Base-by-base conservation (phyloP, 2,797 vertebrate species). In the Sarcoramphus papa region DNA sequence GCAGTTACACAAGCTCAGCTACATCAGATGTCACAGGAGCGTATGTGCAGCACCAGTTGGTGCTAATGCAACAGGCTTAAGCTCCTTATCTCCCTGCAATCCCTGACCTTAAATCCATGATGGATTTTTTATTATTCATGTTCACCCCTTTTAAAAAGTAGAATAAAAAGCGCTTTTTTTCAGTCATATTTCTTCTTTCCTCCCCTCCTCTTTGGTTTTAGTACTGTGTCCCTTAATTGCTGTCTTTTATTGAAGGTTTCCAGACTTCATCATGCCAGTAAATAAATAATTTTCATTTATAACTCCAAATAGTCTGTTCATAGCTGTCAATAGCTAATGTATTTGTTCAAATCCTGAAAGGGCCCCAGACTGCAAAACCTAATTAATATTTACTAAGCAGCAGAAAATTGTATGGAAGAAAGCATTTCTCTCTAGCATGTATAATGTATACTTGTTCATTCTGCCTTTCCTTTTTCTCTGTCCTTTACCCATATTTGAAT, bases 341-440 rank as follows among this genome's bases (percentile, higher is more conserved):
- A 88, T 73, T 81, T 12, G 3, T 86, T 45, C 85, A 28, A 77
- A 79, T 83, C 40, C 68, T 85, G 53, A 87, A 90, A 85, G 16
- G 24, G 14, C 27, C 43, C 7, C 54, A 88, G 54, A 79, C 51
- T 76, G 74, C 31, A 93, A 95, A 92, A 83, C 20, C 41, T 83
- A 88, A 92, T 95, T 88, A 88, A 84, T 79, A 88, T 92, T 92
- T 93, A 93, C 47, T 81, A 69, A 88, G 62, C n/a, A 84, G 30
- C 33, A 85, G 51, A 93, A 96, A 85, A 86, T 10, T 40, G 6
- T 33, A 10, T 33, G 28, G 62, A 68, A 84, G 65, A 75, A 92
- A 54, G 30, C n/a, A 72, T 83, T 56, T 90, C 37, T 86, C 41
- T 88, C 54, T 51, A 33, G 43, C 50, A 31, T 14, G 1, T 56